phyloP scores from a whole-genome alignment of 2,888 invertebrate genomes.

The Cataglyphis rosenhaueri region DNA sequence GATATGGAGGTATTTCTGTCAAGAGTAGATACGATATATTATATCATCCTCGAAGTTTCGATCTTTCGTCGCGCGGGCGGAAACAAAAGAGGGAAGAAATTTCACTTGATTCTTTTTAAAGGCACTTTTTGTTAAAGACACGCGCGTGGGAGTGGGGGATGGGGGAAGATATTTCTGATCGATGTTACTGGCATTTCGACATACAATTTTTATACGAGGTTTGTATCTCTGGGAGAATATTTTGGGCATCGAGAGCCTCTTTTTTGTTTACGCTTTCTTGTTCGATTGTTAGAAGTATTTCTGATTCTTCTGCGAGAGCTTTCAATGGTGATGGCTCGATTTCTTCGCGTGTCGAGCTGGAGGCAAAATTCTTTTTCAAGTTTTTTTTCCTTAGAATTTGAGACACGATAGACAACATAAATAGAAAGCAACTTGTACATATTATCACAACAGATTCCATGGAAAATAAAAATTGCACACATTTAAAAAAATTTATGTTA shows the following conservation, averaged over 20 bases:
- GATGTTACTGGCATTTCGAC: background rate
- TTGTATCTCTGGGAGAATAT: conserved; percentile 17
- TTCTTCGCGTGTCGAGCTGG: background rate
- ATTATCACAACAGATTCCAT: background rate
- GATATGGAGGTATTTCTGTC: background rate
- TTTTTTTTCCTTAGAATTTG: background rate
- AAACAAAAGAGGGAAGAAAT: background rate
- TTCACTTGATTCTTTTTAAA: background rate
- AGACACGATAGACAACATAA: background rate
- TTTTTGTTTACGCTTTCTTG: background rate
- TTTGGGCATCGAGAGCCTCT: background rate
- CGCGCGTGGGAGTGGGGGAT: background rate
- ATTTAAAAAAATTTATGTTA: background rate
- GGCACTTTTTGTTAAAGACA: background rate
- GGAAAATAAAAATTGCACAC: background rate
- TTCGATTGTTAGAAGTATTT: conserved; percentile 19
- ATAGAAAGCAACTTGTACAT: background rate
- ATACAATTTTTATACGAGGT: background rate
- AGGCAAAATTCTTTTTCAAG: background rate
- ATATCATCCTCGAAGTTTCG: background rate
- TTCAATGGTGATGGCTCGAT: background rate
- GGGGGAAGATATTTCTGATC: background rate
- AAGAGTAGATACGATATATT: background rate
- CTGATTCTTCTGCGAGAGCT: background rate
- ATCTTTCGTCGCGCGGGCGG: background rate